phyloP scores from a whole-genome alignment of 2,113 vertebrate species.

The Falco punctatus region DNA sequence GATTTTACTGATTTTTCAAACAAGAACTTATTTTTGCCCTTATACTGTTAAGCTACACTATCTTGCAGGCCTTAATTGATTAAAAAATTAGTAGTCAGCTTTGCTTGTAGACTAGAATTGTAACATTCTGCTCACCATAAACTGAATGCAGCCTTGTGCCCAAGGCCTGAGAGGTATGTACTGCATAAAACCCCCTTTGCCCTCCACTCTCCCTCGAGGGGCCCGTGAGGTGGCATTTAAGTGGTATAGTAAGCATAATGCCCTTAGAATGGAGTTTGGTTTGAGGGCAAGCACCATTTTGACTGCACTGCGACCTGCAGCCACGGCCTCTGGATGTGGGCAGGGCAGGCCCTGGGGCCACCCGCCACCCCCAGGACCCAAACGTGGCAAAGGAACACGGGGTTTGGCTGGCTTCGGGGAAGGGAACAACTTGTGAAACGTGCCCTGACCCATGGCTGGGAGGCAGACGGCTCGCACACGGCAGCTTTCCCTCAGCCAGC shows the following conservation, averaged over 20 bases:
- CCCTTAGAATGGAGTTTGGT: background rate
- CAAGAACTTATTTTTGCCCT: background rate
- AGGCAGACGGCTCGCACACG: accelerated
- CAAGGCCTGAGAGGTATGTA: background rate
- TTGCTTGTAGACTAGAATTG: background rate
- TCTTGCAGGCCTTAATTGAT: background rate
- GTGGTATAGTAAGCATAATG: accelerated
- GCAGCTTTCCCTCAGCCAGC: background rate
- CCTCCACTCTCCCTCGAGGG: background rate
- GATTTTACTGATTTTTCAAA: background rate
- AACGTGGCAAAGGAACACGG: accelerated
- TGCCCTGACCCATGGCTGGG: too few relatives aligned
- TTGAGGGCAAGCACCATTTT: background rate
- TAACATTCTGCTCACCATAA: background rate
- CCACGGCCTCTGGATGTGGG: background rate
- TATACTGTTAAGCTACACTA: background rate
- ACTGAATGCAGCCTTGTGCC: background rate
- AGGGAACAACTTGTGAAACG: background rate
- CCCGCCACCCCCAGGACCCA: background rate
- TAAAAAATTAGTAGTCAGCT: background rate
- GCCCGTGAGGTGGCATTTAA: accelerated
- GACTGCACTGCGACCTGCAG: too few relatives aligned
- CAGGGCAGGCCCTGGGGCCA: too few relatives aligned
- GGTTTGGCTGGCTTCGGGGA: background rate
- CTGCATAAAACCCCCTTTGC: accelerated